A percentile compares a stretch with the other conserved stretches of the same genome.
Conservation (phyloP, 2,888 invertebrate genomes). For the Cheilosia soror region DNA sequence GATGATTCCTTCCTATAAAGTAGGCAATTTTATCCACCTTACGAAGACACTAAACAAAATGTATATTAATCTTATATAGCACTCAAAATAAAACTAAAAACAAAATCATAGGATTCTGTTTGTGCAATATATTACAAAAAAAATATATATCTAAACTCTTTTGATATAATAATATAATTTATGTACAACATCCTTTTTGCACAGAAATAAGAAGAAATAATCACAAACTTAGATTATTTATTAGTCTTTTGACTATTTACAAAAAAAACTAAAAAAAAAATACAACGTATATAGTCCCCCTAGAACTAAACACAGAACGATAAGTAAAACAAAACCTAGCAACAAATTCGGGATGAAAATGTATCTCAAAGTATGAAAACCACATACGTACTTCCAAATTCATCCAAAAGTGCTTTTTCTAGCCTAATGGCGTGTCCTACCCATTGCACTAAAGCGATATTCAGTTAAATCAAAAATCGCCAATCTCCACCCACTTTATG, state of each 20-base stretch:
- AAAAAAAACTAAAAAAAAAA: conserved; percentile 23
- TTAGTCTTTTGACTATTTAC: conserved; percentile 75
- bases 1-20: conserved; percentile 56
- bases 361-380: conserved; percentile 58
- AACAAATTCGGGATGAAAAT: conserved; percentile 59
- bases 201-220: conserved; percentile 53
- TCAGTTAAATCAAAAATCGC: conserved; percentile 53
- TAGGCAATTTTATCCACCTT: conserved; percentile 58
- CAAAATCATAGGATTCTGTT: conserved; percentile 46
- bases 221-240: conserved; percentile 71
- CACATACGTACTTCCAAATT: conserved; percentile 65
- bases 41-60: conserved; percentile 41
- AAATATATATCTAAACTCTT: conserved; percentile 69
- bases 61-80: conserved; percentile 44
- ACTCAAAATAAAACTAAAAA: conserved; percentile 30
- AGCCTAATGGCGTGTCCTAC: conserved; percentile 70
- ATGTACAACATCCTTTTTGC: conserved; percentile 65
- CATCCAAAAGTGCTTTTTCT: conserved; percentile 69
- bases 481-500: conserved; percentile 67
- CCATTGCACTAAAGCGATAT: conserved; percentile 70
- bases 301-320: conserved; percentile 47
- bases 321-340: conserved; percentile 38
- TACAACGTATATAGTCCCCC: conserved; percentile 40
- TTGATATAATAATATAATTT: conserved; percentile 57
- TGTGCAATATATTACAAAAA: conserved; percentile 68